Evolutionary conservation across 2,888 invertebrate genomes (phyloP).

Genomic region (Ellobium chinense): DNA sequence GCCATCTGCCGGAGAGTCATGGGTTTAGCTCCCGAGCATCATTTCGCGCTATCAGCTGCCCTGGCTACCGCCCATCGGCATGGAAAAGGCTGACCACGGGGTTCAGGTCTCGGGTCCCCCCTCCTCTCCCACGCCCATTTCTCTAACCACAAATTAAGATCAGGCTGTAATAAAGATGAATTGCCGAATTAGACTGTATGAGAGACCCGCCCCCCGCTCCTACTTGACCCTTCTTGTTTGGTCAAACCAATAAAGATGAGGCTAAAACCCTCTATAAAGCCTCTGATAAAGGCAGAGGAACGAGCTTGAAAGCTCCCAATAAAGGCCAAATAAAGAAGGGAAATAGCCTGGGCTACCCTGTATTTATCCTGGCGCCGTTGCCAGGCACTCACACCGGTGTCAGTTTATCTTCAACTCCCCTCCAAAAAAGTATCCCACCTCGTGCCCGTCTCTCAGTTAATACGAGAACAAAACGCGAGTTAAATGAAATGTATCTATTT

Average conservation of each 20-base stretch:
- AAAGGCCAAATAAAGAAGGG: conserved; percentile 32
- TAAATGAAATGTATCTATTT: conserved; percentile 42
- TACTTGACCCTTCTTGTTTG: conserved; percentile 45
- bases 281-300: conserved; percentile 41
- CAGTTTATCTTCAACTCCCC: conserved; percentile 36
- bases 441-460: not conserved
- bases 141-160: conserved; percentile 46
- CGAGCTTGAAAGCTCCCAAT: conserved; percentile 28
- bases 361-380: conserved; percentile 31
- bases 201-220: conserved; percentile 33
- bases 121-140: conserved; percentile 30
- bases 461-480: conserved; percentile 44
- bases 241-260: conserved; percentile 47
- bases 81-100: conserved; percentile 35
- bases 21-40: conserved; percentile 7
- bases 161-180: conserved; percentile 49
- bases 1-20: conserved; percentile 26
- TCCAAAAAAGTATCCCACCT: not conserved
- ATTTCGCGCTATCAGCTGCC: not conserved
- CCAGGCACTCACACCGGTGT: not conserved
- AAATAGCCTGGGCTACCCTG: conserved; percentile 23
- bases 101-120: conserved; percentile 25
- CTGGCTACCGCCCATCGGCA: conserved; percentile 31
- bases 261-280: conserved; percentile 28
- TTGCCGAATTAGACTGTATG: conserved; percentile 43